These are phyloP conservation scores for Oceanodroma tethys DNA, from an alignment of 2,113 vertebrate genomes.

Conservation along the genomic window DNA sequence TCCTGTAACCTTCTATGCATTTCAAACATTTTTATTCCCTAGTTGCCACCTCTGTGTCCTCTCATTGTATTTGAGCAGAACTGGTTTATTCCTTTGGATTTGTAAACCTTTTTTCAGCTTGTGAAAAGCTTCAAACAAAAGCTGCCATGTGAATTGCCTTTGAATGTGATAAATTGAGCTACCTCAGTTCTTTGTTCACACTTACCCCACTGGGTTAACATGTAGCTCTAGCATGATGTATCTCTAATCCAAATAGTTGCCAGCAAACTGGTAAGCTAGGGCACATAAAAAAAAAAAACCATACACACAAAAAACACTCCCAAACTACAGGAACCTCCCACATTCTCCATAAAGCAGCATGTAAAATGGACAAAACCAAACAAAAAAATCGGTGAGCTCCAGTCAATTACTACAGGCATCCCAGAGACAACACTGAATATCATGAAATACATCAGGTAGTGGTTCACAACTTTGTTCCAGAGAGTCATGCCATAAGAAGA, in stretches of 20 bases:
- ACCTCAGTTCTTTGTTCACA: not conserved
- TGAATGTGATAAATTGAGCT: not conserved
- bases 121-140: not conserved
- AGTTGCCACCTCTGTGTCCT: not conserved
- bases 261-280: not conserved
- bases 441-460: not conserved
- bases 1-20: not conserved
- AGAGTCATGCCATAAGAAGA: not conserved
- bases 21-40: not conserved
- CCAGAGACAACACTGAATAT: not conserved
- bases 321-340: not conserved
- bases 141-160: not conserved
- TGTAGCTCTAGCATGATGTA: not conserved
- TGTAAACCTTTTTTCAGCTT: not conserved
- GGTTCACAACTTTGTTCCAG: not conserved
- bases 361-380: not conserved
- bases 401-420: not conserved
- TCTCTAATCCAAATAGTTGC: not conserved
- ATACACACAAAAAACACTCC: too few species aligned
- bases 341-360: not conserved
- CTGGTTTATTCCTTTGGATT: not conserved
- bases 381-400: rapidly evolving
- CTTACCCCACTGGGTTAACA: not conserved
- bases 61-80: not conserved
- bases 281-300: not conserved